Evolutionary conservation across 2,113 vertebrate genomes (phyloP).

Genomic region (Plecotus auritus): DNA sequence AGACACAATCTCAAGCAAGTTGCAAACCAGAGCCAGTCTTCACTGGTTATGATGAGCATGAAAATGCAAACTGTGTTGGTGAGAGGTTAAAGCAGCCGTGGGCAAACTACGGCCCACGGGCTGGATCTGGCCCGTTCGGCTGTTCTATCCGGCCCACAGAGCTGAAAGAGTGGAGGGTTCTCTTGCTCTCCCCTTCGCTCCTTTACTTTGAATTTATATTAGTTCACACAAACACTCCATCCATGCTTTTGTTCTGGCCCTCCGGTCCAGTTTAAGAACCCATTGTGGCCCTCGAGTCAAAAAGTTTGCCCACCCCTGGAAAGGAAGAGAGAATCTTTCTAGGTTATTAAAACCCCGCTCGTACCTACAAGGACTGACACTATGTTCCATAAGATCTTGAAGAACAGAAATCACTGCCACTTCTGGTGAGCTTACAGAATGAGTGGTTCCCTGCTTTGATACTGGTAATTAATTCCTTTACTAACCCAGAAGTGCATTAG

Average conservation of each 20-base stretch:
- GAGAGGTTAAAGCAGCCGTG: not conserved
- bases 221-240: too few relatives aligned
- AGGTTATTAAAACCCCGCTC: not conserved
- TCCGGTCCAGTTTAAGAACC: too few relatives aligned
- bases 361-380: not conserved
- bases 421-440: not conserved
- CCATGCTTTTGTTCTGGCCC: too few relatives aligned
- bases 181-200: too few relatives aligned
- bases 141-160: too few relatives aligned
- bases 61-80: not conserved
- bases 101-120: too few relatives aligned
- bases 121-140: too few relatives aligned
- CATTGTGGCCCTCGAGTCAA: too few relatives aligned
- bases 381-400: not conserved
- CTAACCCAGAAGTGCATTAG: not conserved
- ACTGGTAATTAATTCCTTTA: not conserved
- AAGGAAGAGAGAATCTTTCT: not conserved
- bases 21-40: not conserved
- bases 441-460: not conserved
- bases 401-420: not conserved
- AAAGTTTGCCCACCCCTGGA: too few relatives aligned
- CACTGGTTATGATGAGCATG: not conserved
- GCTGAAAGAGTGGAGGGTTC: too few relatives aligned
- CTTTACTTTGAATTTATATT: too few relatives aligned
- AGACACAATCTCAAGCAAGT: not conserved